These are phyloP conservation scores for Drosophila birchii DNA, from an alignment of 2,888 invertebrate genomes.

Conservation along the genomic window DNA sequence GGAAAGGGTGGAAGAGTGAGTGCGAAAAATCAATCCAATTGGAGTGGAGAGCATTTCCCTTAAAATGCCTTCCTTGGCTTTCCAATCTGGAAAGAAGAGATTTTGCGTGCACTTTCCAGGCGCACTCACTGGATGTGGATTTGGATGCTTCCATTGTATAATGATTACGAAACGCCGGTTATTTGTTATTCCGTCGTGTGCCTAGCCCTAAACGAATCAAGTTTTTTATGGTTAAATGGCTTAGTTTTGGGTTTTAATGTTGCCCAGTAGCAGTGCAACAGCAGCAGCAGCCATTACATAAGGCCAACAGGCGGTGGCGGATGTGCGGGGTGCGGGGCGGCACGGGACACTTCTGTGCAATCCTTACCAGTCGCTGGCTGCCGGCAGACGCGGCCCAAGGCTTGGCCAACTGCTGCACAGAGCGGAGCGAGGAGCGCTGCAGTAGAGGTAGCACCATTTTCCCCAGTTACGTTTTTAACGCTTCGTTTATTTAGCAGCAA, in stretches of 20 bases:
- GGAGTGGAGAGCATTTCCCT: conserved; percentile 9
- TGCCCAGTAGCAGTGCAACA: background rate
- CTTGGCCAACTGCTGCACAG: conserved; percentile 77
- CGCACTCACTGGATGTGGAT: background rate
- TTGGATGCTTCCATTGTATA: conserved; percentile 18
- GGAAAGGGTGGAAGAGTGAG: conserved; percentile 11
- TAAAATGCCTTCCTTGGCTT: background rate
- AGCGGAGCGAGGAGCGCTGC: conserved; percentile 74
- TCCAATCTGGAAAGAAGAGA: background rate
- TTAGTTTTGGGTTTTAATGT: background rate
- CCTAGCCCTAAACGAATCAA: background rate
- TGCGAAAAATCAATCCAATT: conserved; percentile 34
- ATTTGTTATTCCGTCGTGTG: background rate
- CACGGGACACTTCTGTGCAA: background rate
- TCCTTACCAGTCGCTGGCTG: conserved; percentile 76
- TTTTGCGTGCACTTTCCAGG: conserved; percentile 6
- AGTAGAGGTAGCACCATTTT: conserved; percentile 80
- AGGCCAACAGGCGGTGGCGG: conserved; percentile 15
- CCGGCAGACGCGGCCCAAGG: conserved; percentile 56
- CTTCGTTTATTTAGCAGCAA: conserved; percentile 2
- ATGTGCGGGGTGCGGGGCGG: background rate
- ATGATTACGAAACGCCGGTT: conserved; percentile 46
- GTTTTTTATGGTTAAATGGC: background rate
- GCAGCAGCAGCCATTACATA: conserved; percentile 26
- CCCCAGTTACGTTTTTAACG: conserved; percentile 7